These are phyloP conservation scores for Plebejus anna DNA, from an alignment of 2,888 invertebrate genomes.

Conservation along the genomic window DNA sequence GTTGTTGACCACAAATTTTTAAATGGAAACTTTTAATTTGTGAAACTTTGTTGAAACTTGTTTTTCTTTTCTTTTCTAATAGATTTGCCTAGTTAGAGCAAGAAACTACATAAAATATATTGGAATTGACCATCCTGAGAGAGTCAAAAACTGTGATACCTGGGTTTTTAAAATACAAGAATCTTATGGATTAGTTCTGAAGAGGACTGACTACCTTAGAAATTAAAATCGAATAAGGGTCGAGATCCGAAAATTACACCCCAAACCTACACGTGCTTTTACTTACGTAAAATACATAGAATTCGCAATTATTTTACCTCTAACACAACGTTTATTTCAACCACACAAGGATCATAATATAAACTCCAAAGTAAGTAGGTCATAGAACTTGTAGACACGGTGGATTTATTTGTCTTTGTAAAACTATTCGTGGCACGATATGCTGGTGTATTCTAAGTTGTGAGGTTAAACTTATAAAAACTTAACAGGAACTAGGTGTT, in stretches of 20 bases:
- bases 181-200: no score
- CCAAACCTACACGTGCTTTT: not conserved
- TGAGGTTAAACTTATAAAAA: not conserved
- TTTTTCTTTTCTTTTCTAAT: no score
- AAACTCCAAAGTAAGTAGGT: not conserved
- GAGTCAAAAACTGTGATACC: no score
- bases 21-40: not conserved
- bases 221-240: not conserved
- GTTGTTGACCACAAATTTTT: not conserved
- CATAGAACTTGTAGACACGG: constrained; percentile 4
- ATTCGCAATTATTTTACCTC: not conserved
- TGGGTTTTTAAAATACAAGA: no score
- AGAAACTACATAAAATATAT: no score
- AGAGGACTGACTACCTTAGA: not conserved
- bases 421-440: constrained; percentile 8
- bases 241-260: not conserved
- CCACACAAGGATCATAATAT: not conserved
- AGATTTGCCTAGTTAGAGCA: no score
- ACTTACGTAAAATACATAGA: not conserved
- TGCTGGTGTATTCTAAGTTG: not conserved
- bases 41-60: no score
- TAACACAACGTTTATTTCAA: not conserved
- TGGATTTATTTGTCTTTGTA: constrained; percentile 9
- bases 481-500: not conserved
- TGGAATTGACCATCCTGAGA: no score